phyloP scores from a whole-genome alignment of 37 sponge, comb jelly and placozoan genomes.

The Agelas oroides region DNA sequence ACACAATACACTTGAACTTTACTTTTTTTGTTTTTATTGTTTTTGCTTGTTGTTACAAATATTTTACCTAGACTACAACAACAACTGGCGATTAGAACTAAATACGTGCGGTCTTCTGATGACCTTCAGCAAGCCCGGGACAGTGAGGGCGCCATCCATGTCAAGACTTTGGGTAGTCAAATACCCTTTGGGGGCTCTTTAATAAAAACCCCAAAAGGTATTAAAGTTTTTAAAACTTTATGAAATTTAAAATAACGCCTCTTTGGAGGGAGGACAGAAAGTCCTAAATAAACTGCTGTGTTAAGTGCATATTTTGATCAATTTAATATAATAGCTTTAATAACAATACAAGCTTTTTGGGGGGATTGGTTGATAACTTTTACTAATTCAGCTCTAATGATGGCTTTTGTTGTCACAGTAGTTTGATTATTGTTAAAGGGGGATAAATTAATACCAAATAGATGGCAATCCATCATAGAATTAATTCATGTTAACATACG shows the following conservation, averaged over 20 bases:
- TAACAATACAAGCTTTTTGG: constrained; percentile 55
- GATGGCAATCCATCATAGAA: constrained; percentile 67
- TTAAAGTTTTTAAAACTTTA: constrained; percentile 8
- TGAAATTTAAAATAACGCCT: constrained; percentile 23
- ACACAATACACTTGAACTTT: constrained; percentile 65
- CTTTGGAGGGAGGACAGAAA: too few relatives aligned
- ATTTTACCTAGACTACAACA: constrained; percentile 58
- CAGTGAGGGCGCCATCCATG: too few relatives aligned
- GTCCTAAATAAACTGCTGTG: background rate
- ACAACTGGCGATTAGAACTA: constrained; percentile 45
- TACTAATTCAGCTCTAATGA: constrained; percentile 80
- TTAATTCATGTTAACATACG: constrained; percentile 68
- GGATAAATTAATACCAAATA: constrained; percentile 50
- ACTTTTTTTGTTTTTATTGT: constrained; percentile 58
- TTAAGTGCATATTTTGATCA: constrained; percentile 88
- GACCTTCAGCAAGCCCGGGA: too few relatives aligned
- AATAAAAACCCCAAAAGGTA: background rate
- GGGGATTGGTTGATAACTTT: constrained; percentile 66
- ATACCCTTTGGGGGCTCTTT: too few relatives aligned
- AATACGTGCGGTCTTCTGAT: background rate
- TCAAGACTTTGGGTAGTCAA: too few relatives aligned
- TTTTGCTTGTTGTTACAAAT: constrained; percentile 40
- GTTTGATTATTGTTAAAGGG: constrained; percentile 63
- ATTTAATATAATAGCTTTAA: constrained; percentile 75
- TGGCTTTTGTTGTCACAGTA: constrained; percentile 53